Evolutionary conservation across 53 echinoderm and acorn worm genomes (phyloP), one percentile per base, ranked within the genome.

Genomic region (Arbacia lixula): DNA sequence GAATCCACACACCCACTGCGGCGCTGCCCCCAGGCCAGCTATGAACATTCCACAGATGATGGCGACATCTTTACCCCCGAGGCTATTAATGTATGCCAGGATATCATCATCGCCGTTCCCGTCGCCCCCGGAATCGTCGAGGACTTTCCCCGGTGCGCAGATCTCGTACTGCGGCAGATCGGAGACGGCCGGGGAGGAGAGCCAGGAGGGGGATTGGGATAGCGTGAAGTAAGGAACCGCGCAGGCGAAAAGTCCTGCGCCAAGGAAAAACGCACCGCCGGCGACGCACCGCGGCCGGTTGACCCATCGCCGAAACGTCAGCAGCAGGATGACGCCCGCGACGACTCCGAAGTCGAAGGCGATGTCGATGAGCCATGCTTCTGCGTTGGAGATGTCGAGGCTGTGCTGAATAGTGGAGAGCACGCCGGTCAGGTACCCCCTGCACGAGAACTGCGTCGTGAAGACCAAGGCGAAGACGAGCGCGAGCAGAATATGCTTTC

Each of bases 161-260:
- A 81, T 22, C 42, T 81, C 82, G 62, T 81, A 81, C 82, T 62
- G 63, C 16, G 82, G 82, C 3, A 42, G 49, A 12, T 62, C 9
- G 5, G 82, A 26, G 30, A 6, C 31, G 21, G 30, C 49, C 3
- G 41, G 62, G 5, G 65, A 81, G 5, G 63, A 63, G 9, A 81
- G 28, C 62, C 62, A 61, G 0, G 46, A 21, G 0, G 71, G 73
- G 9, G 62, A 43, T 3, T 43, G 82, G 26, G 62, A 64, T 4
- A 81, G 64, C 62, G 85, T 85, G 43, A 95, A 91, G 71, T 96
- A 93, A 34, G 96, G 96, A 9, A 93, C 68, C 30, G 93, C 89
- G 28, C 83, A 87, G n/a, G 87, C 56, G 11, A 96, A 85, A 24
- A 93, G 82, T 0, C 96, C 96, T 0, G 86, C 56, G 0, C 94